These are phyloP conservation scores for Bubo bubo DNA, from an alignment of 2,113 vertebrate species.

Conservation along the genomic window DNA sequence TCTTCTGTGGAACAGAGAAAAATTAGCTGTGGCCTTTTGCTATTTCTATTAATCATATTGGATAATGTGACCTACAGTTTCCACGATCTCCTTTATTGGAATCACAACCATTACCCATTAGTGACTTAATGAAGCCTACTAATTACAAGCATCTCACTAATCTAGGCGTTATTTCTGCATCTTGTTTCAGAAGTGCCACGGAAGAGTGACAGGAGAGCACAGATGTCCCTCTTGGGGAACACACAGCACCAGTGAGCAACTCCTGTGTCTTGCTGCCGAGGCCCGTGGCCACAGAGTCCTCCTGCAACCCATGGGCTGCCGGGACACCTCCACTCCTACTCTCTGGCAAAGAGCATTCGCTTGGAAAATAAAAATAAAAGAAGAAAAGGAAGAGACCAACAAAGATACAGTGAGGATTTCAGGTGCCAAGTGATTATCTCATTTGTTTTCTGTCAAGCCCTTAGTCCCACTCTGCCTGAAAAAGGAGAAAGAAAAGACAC, in stretches of 20 bases:
- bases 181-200: neutral
- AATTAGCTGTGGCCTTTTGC: neutral
- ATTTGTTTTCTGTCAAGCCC: neutral
- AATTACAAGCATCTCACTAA: neutral
- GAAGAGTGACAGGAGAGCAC: neutral
- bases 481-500: neutral
- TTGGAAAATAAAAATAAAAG: neutral
- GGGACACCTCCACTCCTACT: rapidly evolving
- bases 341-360: neutral
- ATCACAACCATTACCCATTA: neutral
- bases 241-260: neutral
- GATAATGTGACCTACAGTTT: neutral
- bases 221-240: neutral
- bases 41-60: neutral
- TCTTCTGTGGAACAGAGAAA: neutral
- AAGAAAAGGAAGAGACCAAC: neutral
- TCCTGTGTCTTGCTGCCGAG: rapidly evolving
- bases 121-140: neutral
- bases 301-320: rapidly evolving
- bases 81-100: neutral
- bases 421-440: neutral
- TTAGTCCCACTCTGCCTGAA: neutral
- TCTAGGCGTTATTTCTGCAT: rapidly evolving
- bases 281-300: too few species aligned
- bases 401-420: neutral